These are phyloP conservation scores for Cottoperca gobio DNA, from an alignment of 2,797 vertebrate genomes.

Conservation along the genomic window DNA sequence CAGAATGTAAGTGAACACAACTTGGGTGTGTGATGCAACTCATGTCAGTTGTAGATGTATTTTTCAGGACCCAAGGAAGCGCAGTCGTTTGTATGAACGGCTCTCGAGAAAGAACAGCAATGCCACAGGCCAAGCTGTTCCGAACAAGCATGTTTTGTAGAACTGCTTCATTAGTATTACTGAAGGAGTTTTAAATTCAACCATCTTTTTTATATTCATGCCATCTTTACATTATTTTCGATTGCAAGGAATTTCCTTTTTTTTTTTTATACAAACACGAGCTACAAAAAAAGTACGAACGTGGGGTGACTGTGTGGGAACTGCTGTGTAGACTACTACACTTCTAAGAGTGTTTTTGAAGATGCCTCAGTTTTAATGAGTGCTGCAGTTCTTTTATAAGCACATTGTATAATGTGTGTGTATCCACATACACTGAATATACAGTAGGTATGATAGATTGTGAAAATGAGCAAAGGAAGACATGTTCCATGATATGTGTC, in stretches of 20 bases:
- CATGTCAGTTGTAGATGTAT: too few relatives aligned
- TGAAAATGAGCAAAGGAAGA: conserved; percentile 28
- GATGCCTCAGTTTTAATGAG: not conserved
- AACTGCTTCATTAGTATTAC: not conserved
- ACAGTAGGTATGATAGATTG: not conserved
- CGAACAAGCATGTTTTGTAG: too few relatives aligned
- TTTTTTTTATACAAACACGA: not conserved
- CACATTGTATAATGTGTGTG: not conserved
- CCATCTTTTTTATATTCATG: not conserved
- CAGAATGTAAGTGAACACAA: too few relatives aligned
- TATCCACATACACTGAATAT: conserved; percentile 16
- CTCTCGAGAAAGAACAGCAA: too few relatives aligned
- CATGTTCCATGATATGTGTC: conserved; percentile 39
- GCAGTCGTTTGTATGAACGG: too few relatives aligned
- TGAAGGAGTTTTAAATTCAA: not conserved
- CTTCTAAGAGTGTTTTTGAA: not conserved
- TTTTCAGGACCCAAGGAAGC: too few relatives aligned
- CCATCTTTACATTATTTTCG: not conserved
- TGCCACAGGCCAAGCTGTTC: too few relatives aligned
- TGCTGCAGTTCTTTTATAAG: conserved; percentile 2
- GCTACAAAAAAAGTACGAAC: not conserved
- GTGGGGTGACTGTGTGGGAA: not conserved
- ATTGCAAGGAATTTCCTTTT: not conserved
- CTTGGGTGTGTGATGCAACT: too few relatives aligned
- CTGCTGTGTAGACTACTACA: not conserved